Conservation (phyloP, 2,888 invertebrate species). For the Macaria liturata region DNA sequence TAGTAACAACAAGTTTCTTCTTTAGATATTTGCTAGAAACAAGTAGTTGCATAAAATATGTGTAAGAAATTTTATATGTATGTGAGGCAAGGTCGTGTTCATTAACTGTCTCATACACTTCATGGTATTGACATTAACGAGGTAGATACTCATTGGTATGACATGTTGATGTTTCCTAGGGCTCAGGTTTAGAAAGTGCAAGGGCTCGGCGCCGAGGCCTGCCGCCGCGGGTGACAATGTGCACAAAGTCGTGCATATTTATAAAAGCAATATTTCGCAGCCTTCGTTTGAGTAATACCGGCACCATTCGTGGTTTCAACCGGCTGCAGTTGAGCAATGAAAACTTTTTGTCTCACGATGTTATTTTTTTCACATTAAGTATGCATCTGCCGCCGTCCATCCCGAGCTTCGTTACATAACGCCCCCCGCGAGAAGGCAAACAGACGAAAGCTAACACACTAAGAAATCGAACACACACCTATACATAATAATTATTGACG, state of each 20-base stretch:
- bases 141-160: not conserved
- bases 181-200: constrained; percentile 24
- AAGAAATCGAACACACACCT: constrained; percentile 49
- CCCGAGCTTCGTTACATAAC: constrained; percentile 42
- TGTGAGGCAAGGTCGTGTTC: too few relatives aligned
- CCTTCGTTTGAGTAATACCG: constrained; percentile 78
- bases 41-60: too few relatives aligned
- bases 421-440: constrained; percentile 50
- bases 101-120: not conserved
- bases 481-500: constrained; percentile 51
- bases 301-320: constrained; percentile 78
- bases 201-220: constrained; percentile 27
- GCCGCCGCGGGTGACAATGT: constrained; percentile 54
- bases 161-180: constrained; percentile 1
- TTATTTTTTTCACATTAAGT: constrained; percentile 55
- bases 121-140: constrained; percentile 1
- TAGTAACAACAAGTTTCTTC: too few relatives aligned
- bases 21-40: too few relatives aligned
- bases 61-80: too few relatives aligned
- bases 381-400: constrained; percentile 27
- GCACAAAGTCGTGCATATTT: constrained; percentile 76
- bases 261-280: constrained; percentile 77
- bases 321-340: constrained; percentile 70
- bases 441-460: constrained; percentile 59
- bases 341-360: constrained; percentile 72